Evolutionary conservation across 2,113 vertebrate genomes (phyloP).

Genomic region (Misgurnus anguillicaudatus): DNA sequence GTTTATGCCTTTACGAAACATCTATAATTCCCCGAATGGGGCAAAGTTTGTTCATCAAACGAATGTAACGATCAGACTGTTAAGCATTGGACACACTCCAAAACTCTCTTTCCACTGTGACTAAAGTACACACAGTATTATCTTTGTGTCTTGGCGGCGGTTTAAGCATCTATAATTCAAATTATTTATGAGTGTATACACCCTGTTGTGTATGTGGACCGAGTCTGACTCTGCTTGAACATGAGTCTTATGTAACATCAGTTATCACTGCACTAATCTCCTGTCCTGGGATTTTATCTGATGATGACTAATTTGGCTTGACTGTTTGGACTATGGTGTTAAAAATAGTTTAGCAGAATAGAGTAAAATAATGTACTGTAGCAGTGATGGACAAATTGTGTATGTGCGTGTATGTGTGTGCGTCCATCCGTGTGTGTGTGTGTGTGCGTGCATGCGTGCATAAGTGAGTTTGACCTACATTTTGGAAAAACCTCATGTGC

Average conservation of each 20-base stretch:
- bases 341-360: background rate
- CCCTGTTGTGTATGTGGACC: slow-evolving; percentile 8
- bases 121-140: background rate
- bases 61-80: slow-evolving; percentile 3
- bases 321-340: background rate
- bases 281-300: background rate
- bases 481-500: too few relatives aligned
- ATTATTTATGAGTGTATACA: slow-evolving; percentile 4
- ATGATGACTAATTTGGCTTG: slow-evolving; percentile 27
- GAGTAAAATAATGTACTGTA: too few relatives aligned
- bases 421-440: background rate
- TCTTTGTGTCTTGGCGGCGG: background rate
- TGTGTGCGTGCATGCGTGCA: background rate
- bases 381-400: background rate
- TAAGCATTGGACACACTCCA: background rate
- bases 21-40: background rate
- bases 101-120: background rate
- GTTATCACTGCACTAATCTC: background rate
- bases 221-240: background rate
- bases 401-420: background rate
- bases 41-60: slow-evolving; percentile 29
- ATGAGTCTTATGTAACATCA: slow-evolving; percentile 14
- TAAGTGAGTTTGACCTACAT: too few relatives aligned
- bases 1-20: background rate
- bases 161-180: slow-evolving; percentile 2